A percentile compares a stretch with the other conserved stretches of the same genome.
These are phyloP conservation scores for Drosophila willistoni DNA, from an alignment of 1,140 invertebrate species.

Conservation along the genomic window DNA sequence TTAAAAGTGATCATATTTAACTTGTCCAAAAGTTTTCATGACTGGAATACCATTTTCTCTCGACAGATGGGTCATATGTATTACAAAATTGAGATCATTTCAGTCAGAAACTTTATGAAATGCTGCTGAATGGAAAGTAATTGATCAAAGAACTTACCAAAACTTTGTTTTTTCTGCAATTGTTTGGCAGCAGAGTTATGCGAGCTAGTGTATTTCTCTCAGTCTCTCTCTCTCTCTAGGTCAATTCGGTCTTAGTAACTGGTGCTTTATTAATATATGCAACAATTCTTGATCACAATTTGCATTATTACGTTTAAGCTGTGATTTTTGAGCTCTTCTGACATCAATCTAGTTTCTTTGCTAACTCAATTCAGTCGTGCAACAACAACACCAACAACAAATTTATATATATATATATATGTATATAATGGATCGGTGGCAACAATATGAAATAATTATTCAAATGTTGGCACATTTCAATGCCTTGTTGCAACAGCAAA, in stretches of 20 bases:
- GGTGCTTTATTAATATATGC: not conserved
- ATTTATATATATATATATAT: no score
- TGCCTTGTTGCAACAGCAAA: constrained; percentile 39
- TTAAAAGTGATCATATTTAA: no score
- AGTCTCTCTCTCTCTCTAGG: not conserved
- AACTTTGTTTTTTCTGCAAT: no score
- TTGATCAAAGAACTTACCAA: no score
- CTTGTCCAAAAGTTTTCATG: no score
- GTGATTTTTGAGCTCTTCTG: constrained; percentile 8
- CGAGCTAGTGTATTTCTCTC: not conserved
- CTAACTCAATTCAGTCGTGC: constrained; percentile 5
- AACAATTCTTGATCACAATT: constrained; percentile 42
- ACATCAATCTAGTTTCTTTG: not conserved
- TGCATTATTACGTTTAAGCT: constrained; percentile 52
- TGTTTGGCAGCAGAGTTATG: not conserved
- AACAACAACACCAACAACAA: constrained; percentile 1
- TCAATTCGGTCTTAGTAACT: not conserved
- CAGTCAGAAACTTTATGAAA: no score
- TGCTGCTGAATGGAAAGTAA: no score
- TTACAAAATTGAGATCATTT: no score
- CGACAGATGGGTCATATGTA: no score
- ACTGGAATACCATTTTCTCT: no score
- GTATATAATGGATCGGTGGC: not conserved
- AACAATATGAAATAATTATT: constrained; percentile 27
- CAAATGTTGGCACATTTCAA: constrained; percentile 43